Evolutionary conservation across 2,888 invertebrate species (phyloP), one percentile per base, ranked within the genome.

Genomic region (Rhyacophila evoluta): DNA sequence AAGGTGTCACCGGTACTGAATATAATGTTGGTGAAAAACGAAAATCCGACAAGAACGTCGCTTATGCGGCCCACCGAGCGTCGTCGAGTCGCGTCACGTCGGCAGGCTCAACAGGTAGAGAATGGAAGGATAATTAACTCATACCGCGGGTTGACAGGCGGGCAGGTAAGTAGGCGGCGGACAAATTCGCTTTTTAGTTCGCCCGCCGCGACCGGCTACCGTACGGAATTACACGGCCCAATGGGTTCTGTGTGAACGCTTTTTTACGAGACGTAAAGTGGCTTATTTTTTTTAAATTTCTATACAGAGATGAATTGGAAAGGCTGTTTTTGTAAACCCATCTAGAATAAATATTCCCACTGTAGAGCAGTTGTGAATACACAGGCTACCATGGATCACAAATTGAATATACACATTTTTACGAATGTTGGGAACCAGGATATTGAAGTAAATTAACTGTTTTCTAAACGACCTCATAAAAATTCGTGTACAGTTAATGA

Each of bases 91-190:
- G 70, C 75, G 74, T 79, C 71, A 75, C 71, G 72, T 38, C 75
- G 72, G 74, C 77, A 37, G 37, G 39, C 39, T 39, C 77, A 41
- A 55, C 55, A 55, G 55, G 55, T 55, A 55, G 29, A 55, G 72
- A 68, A 75, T 68, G 71, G 39, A 36, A 28, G 33, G 79, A 77
- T 82, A 82, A 82, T 82, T 82, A 82, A 81, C 82, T 81, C 82
- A 77, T 82, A 82, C 80, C 75, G 71, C 38, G 37, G 41, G 73
- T 75, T 79, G 82, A 82, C 82, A 80, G 78, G 69, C 41, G 29
- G 6, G 29, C 19, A 55, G 55, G 55, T 55, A 55, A 55, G 55
- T 55, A 55, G 55, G 55, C 55, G 55, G 55, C 78, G 81, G 75
- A 82, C 79, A 72, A 78, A 78, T 78, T 79, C 76, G 78, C 78